Percentiles rank a stretch among this genome's conserved stretches.
These are phyloP conservation scores for Palloptera scutellata DNA, from an alignment of 2,888 invertebrate genomes.

Conservation along the genomic window DNA sequence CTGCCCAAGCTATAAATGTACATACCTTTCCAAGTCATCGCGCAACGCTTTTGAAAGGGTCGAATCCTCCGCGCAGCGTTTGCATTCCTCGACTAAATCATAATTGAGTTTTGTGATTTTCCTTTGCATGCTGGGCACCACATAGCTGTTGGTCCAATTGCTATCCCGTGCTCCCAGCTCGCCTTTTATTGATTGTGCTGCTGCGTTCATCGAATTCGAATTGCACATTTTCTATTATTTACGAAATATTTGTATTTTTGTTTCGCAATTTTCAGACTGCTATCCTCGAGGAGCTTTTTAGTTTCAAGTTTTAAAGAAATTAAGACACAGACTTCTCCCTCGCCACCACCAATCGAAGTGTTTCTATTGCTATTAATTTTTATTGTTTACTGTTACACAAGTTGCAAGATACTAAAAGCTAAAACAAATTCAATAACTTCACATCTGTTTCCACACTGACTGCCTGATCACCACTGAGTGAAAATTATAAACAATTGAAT, in stretches of 20 bases:
- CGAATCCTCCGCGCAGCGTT: slow-evolving; percentile 55
- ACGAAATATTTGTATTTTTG: slow-evolving; percentile 10
- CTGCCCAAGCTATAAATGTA: slow-evolving; percentile 18
- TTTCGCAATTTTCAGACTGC: slow-evolving; percentile 15
- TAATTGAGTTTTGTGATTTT: slow-evolving; percentile 57
- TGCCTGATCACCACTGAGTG: not conserved
- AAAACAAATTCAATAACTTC: no score
- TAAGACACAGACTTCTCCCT: no score
- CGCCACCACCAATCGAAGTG: no score
- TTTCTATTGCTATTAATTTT: slow-evolving; percentile 16
- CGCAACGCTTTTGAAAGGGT: slow-evolving; percentile 54
- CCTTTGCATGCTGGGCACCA: slow-evolving; percentile 41
- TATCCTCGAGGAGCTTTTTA: slow-evolving; percentile 25
- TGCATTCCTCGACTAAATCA: slow-evolving; percentile 60
- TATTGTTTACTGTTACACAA: no score
- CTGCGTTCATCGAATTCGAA: not conserved
- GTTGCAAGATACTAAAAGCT: no score
- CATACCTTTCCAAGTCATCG: slow-evolving; percentile 60
- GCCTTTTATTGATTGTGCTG: slow-evolving; percentile 26
- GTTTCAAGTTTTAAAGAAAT: no score
- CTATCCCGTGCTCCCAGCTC: slow-evolving; percentile 13
- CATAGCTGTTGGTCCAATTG: slow-evolving; percentile 29
- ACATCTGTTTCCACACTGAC: not conserved
- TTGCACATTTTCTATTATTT: not conserved
- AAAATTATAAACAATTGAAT: not conserved